Conservation (phyloP, 92 coral and sea anemone genomes). For the Phenganax stokvisi region DNA sequence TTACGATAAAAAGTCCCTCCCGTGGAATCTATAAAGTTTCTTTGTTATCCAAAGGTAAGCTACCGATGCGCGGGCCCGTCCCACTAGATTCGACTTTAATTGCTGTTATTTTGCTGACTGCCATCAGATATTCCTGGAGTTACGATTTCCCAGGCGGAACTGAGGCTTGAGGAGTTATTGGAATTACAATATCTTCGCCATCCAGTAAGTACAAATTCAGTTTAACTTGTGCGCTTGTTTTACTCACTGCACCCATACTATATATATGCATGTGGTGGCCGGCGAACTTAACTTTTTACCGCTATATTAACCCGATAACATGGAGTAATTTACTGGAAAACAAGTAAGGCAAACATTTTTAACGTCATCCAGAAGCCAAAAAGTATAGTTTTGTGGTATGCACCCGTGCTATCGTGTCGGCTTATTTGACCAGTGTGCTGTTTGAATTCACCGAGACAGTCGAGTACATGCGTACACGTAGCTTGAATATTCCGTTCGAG, state of each 20-base stretch:
- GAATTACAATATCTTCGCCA: conserved; percentile 80
- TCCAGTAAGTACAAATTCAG: conserved; percentile 58
- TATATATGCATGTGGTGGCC: no score
- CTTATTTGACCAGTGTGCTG: no score
- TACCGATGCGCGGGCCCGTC: background rate
- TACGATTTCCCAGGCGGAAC: conserved; percentile 53
- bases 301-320: no score
- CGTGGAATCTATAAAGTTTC: conserved; percentile 89
- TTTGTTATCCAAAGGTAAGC: conserved; percentile 72
- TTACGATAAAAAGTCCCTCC: conserved; percentile 65
- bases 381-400: no score
- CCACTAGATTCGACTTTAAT: background rate
- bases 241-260: background rate
- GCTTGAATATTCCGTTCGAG: no score
- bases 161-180: conserved; percentile 78
- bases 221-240: background rate
- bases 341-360: no score
- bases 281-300: no score
- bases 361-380: no score
- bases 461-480: no score
- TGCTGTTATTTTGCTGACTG: background rate
- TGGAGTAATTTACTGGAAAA: no score
- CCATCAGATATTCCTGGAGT: conserved; percentile 28
- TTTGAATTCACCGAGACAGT: no score
- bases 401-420: no score